phyloP scores from a whole-genome alignment of 2,113 vertebrate species.

The Pterocles gutturalis region DNA sequence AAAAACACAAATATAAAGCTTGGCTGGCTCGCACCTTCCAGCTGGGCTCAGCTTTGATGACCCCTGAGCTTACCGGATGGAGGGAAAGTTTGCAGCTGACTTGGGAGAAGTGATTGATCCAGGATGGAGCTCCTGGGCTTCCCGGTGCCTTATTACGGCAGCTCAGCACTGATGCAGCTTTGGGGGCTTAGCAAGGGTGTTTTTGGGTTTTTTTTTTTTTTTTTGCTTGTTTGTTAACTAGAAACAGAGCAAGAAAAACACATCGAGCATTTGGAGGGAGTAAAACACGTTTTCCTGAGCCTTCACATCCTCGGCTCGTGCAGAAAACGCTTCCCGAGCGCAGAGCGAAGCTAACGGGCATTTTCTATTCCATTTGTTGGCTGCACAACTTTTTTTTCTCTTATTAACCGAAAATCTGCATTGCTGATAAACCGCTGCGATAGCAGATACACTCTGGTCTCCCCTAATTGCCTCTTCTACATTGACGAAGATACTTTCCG shows the following conservation, averaged over 20 bases:
- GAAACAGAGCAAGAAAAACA: not conserved
- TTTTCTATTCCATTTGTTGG: slow-evolving; percentile 1
- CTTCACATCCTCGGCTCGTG: not conserved
- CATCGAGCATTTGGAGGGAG: not conserved
- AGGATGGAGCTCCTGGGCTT: not conserved
- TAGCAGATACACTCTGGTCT: not conserved
- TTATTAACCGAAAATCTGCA: slow-evolving; percentile 32
- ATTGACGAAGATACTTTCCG: not conserved
- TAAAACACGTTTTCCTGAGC: not conserved
- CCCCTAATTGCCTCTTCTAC: slow-evolving; percentile 29
- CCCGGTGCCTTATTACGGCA: rapidly evolving
- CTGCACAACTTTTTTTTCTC: not conserved
- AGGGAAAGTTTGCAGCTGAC: not conserved
- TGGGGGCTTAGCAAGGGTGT: not conserved
- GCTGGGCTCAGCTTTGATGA: not conserved
- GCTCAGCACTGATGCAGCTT: not conserved
- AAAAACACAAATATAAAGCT: not conserved
- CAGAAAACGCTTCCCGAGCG: rapidly evolving
- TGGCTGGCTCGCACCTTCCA: not conserved
- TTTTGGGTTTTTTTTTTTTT: too few species aligned
- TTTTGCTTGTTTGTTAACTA: not conserved
- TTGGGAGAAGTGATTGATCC: not conserved
- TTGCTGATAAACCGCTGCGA: not conserved
- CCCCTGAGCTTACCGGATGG: not conserved
- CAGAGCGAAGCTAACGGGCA: not conserved